Evolutionary conservation across 2,888 invertebrate species (phyloP).

Genomic region (Cheilosia soror): DNA sequence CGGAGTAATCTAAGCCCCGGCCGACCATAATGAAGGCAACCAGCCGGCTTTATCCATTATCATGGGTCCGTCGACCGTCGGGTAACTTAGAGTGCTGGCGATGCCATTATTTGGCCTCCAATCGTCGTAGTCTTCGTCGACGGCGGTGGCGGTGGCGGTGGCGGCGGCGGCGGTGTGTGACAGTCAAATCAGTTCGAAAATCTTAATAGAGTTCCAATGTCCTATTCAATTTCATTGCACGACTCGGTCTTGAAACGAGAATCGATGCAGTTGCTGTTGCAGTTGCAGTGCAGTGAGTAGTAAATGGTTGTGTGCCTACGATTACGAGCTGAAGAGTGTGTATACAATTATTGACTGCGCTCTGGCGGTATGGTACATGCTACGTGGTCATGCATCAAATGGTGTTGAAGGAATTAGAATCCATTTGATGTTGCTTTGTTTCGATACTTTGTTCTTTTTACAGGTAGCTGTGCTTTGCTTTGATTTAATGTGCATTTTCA

Average conservation of each 20-base stretch:
- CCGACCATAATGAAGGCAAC: slow-evolving; percentile 68
- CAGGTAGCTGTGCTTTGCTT: slow-evolving; percentile 8
- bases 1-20: slow-evolving; percentile 65
- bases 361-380: slow-evolving; percentile 14
- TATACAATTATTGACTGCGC: slow-evolving; percentile 36
- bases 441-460: not conserved
- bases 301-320: slow-evolving; percentile 3
- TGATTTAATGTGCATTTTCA: slow-evolving; percentile 3
- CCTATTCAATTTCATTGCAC: slow-evolving; percentile 75
- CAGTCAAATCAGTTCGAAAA: slow-evolving; percentile 73
- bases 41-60: slow-evolving; percentile 44
- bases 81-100: slow-evolving; percentile 37
- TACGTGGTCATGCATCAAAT: slow-evolving; percentile 53
- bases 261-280: slow-evolving; percentile 23
- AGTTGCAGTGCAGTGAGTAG: slow-evolving; percentile 9
- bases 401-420: slow-evolving; percentile 66
- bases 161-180: slow-evolving; percentile 58
- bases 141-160: not conserved
- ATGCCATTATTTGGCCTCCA: slow-evolving; percentile 54
- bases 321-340: slow-evolving; percentile 19
- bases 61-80: slow-evolving; percentile 20
- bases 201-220: slow-evolving; percentile 76
- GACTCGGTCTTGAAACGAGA: slow-evolving; percentile 59
- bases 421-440: slow-evolving; percentile 33
- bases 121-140: not conserved